Evolutionary conservation across 2,113 vertebrate genomes (phyloP), one percentile per base, ranked within the genome.

Genomic region (Petaurus breviceps): DNA sequence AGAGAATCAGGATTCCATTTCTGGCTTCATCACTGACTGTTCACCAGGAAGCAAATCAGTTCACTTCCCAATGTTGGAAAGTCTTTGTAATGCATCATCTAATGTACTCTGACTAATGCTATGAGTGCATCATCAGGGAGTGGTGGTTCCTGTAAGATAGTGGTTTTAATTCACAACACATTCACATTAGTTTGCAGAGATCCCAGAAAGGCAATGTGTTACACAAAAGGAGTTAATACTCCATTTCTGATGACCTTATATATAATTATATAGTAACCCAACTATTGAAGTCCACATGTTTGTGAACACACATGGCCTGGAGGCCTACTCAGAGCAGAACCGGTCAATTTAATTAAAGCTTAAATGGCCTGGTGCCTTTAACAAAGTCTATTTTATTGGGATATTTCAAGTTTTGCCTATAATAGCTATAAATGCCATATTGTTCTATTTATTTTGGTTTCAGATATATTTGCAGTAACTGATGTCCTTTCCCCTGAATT

Each of bases 1-100:
- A 28, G 31, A 53, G 1, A 16, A 95, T 96, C 97, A 97, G 95
- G 96, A 94, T 97, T 55, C 92, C 93, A 97, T 97, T 95, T 97
- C 94, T 93, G 84, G 91, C 96, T 90, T 28, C 53, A 89, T 96
- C 90, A 51, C 94, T 96, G 84, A 96, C 51, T 92, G 92, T 93
- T 96, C 90, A 96, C 89, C 46, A 95, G 92, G 96, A 95, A 92
- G 91, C 22, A 97, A 95, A 90, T 93, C 91, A 96, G 92, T 97
- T 97, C 92, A 91, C 95, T 97, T 92, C 92, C 49, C 91, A 93
- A 96, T 95, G 92, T 95, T 93, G 94, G 93, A 90, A 95, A 95
- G 92, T 77, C 92, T 92, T 50, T 89, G 43, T 95, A 93, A 95
- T 51, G 95, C 91, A 97, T 93, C 97, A 97, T 92, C 94, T 96